Evolutionary conservation across 2,888 invertebrate species (phyloP).

Genomic region (Drosophila fulvimacula): DNA sequence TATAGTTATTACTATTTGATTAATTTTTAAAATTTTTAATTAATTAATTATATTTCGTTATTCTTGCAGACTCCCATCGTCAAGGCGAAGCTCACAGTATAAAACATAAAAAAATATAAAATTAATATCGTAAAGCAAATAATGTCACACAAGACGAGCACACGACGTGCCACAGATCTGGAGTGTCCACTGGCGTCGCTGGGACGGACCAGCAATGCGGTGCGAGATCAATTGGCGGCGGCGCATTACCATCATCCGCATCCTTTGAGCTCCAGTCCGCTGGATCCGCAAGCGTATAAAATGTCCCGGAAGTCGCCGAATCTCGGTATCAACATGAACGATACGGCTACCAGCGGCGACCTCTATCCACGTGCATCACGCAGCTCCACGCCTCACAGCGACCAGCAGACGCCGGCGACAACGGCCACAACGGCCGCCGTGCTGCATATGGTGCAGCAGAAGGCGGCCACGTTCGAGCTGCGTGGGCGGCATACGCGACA

Average conservation of each 20-base stretch:
- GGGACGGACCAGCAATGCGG: conserved; percentile 85
- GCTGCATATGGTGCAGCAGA: conserved; percentile 76
- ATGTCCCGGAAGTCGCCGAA: conserved; percentile 85
- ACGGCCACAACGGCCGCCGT: conserved; percentile 52
- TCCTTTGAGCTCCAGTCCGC: conserved; percentile 85
- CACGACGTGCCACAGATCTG: conserved; percentile 81
- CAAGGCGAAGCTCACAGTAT: conserved; percentile 21
- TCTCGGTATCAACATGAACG: conserved; percentile 81
- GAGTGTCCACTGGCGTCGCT: conserved; percentile 88
- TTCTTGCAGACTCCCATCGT: conserved; percentile 39
- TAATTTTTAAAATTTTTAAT: no score
- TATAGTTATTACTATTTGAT: no score
- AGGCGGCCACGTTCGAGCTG: conserved; percentile 82
- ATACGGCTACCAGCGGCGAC: conserved; percentile 79
- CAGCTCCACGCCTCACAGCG: conserved; percentile 56
- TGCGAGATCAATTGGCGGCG: conserved; percentile 78
- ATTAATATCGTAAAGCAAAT: conserved; percentile 22
- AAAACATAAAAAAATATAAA: conserved; percentile 5
- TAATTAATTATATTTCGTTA: neutral
- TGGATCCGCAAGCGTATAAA: conserved; percentile 85
- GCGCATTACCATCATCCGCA: conserved; percentile 84
- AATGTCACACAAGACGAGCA: conserved; percentile 84
- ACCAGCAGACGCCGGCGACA: conserved; percentile 51
- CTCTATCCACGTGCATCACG: conserved; percentile 64
- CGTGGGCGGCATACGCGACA: conserved; percentile 66